Conservation (phyloP, 2,797 vertebrate genomes). For the Micropoecilia bifurca region DNA sequence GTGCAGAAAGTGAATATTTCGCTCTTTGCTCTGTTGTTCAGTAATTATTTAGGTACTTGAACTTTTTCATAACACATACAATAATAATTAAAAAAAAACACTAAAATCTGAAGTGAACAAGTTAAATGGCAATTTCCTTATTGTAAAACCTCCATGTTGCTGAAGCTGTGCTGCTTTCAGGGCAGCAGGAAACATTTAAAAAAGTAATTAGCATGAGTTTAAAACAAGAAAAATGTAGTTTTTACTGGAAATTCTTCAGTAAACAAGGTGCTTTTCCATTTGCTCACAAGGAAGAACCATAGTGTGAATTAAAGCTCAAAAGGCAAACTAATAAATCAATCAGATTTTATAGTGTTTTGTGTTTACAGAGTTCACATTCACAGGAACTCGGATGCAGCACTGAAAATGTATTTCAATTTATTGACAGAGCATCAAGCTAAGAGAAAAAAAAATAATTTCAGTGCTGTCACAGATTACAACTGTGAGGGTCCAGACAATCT, state of each 20-base stretch:
- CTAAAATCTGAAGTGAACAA: background rate
- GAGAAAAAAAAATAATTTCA: background rate
- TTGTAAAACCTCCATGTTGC: background rate
- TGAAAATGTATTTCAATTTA: background rate
- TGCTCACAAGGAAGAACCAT: background rate
- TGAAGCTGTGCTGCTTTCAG: background rate
- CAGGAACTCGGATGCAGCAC: background rate
- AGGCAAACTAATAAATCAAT: background rate
- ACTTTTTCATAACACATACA: background rate
- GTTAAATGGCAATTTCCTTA: background rate
- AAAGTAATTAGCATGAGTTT: background rate
- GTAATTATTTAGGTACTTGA: background rate
- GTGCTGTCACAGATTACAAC: no score
- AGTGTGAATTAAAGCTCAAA: background rate
- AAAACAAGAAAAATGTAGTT: background rate
- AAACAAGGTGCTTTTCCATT: background rate
- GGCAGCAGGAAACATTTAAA: background rate
- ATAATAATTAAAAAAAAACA: background rate
- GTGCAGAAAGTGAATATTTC: background rate
- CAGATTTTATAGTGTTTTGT: background rate
- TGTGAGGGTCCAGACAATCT: no score
- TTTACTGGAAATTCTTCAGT: background rate
- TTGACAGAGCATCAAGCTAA: background rate
- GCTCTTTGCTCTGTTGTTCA: background rate
- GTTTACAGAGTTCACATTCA: background rate